phyloP scores from a whole-genome alignment of 2,797 vertebrate species.

The Sciurus vulgaris region DNA sequence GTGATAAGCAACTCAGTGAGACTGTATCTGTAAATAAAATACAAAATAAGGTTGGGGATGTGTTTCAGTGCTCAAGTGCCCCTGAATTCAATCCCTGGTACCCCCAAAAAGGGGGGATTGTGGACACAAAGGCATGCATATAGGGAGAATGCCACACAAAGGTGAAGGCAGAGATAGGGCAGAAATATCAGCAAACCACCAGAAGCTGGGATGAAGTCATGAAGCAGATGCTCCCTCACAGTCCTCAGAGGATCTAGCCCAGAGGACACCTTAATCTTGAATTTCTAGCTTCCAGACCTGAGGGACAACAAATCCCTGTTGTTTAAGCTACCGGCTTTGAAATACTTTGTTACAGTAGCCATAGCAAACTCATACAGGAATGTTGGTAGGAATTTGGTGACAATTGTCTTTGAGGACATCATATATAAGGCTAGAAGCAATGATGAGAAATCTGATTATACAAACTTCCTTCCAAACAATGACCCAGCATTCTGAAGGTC shows the following conservation, averaged over 20 bases:
- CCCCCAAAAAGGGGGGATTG: not conserved
- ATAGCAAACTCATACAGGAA: not conserved
- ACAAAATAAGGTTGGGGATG: no score
- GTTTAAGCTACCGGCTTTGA: not conserved
- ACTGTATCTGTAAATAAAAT: no score
- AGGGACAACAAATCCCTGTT: not conserved
- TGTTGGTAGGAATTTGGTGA: not conserved
- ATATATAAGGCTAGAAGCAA: not conserved
- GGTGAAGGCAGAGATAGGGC: not conserved
- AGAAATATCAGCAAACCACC: not conserved
- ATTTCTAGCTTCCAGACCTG: not conserved
- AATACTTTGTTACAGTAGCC: not conserved
- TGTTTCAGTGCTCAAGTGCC: no score
- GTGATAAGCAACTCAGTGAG: no score
- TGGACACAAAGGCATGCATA: not conserved
- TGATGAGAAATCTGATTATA: not conserved
- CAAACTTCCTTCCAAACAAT: constrained; percentile 1
- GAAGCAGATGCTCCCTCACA: not conserved
- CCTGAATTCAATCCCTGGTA: no score
- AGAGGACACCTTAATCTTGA: not conserved
- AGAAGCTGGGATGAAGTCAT: not conserved
- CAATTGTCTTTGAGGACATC: not conserved
- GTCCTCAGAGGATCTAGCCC: not conserved
- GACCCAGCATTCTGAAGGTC: not conserved
- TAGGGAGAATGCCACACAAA: not conserved